Base-by-base conservation (phyloP, 64 coral and sea anemone genomes). In the Pocillopora verrucosa region DNA sequence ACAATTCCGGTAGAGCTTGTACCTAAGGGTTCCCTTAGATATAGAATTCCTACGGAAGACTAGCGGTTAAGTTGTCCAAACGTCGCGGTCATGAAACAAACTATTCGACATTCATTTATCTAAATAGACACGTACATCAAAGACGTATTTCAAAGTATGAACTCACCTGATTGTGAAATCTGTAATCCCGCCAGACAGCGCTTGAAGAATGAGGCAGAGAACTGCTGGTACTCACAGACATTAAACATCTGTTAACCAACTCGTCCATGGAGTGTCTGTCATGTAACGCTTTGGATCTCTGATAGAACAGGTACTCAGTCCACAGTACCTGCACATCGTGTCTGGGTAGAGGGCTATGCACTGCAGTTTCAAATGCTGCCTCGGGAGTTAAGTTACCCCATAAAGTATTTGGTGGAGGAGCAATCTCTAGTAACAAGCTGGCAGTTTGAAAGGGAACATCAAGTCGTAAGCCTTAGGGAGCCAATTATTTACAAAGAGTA, bases 101-200 rank as follows among this genome's bases (percentile, higher is more conserved):
- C 41, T 51, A 7, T 7, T 51, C 41, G 7, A 51, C 41, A 51
- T 51, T 51, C 41, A 7, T 51, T 51, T 51, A 51, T 51, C 7
- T 51, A 51, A 4, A 51, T 51, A 51, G 7, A 0, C 41, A 3
- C 41, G 41, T 4, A 51, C 41, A 51, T 51, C 30, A 30, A 30
- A 30, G 30, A 51, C 41, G 3, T 51, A 51, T 30, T 30, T 51
- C 41, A 51, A 51, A 51, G 41, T 51, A 51, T 51, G 3, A 51
- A 51, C 73, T 76, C 34, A 99, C 97, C 93, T 99, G 79, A 77
- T 99, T 99, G 20, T 99, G 86, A 91, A 99, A 95, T 58, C 88
- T 95, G 69, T 95, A 95, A 69, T 99, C 94, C 67, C 81, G 89
- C 97, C 97, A 99, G 11, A 83, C 70, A 30, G 75, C 80, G 15